Base-by-base conservation (phyloP, 1,140 invertebrate genomes). In the Drosophila elegans region DNA sequence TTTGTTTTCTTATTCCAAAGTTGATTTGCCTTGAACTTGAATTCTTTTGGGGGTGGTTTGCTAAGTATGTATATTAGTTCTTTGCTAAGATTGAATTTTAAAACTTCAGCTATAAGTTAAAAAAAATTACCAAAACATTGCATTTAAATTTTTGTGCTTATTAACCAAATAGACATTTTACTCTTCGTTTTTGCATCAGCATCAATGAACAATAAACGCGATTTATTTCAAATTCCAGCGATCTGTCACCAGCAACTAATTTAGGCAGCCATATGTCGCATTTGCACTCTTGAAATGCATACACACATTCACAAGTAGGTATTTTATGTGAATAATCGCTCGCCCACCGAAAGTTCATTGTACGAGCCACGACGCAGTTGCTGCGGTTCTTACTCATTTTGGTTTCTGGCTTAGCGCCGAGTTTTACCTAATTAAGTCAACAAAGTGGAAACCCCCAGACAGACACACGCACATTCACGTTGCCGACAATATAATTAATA, bases 351-450 rank as follows among this genome's bases (percentile, higher is more conserved):
- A 68, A 76, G 82, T 82, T 88, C 82, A 86, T 73, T 79, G 82
- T 68, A 86, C 82, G 77, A 55, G 46, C 56, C 55, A 9, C 46
- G 32, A 13, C 41, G 63, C 48, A 68, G 56, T 57, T 61, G 71
- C 63, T 66, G 80, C 44, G 64, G 49, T 63, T 80, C 60, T 81
- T 78, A 73, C 59, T 79, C 75, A 79, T 88, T 88, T 88, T 55
- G 57, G 46, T 7, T 29, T 25, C 34, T 39, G 48, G 49, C 49
- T 61, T 29, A 61, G 29, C 49, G 71, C 56, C 76, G 45, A 79
- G 77, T 82, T 83, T 88, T 86, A 68, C 63, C 79, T 88, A 86
- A 86, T 86, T 86, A 88, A 88, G 74, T 72, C 69, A 75, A 75
- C 71, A 68, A 80, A 88, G 61, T 75, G 81, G 42, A 61, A 60